Evolutionary conservation across 1,140 invertebrate genomes (phyloP).

Genomic region (Mylabris phalerata): DNA sequence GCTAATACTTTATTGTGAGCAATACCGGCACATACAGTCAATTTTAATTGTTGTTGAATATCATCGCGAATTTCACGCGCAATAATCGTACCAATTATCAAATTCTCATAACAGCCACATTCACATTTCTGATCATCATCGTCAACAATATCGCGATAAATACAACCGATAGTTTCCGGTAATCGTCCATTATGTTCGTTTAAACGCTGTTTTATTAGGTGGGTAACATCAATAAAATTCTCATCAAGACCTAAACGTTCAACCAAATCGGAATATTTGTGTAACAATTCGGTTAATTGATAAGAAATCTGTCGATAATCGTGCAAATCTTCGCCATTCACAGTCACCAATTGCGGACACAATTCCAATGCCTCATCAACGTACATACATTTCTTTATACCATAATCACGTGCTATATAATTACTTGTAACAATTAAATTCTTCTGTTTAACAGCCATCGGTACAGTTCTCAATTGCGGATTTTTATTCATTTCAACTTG

Average conservation of each 20-base stretch:
- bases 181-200: constrained; percentile 34
- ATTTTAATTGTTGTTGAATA: constrained; percentile 56
- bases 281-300: constrained; percentile 59
- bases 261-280: constrained; percentile 59
- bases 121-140: constrained; percentile 50
- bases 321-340: constrained; percentile 69
- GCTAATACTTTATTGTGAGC: constrained; percentile 77
- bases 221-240: constrained; percentile 69
- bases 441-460: constrained; percentile 73
- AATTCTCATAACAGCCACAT: constrained; percentile 61
- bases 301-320: constrained; percentile 64
- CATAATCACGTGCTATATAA: constrained; percentile 63
- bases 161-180: constrained; percentile 30
- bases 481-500: constrained; percentile 71
- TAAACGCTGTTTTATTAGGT: constrained; percentile 52
- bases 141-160: constrained; percentile 50
- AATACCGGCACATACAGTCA: constrained; percentile 75
- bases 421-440: constrained; percentile 74
- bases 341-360: constrained; percentile 60
- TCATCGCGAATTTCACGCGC: constrained; percentile 62
- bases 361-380: constrained; percentile 58
- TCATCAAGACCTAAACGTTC: constrained; percentile 77
- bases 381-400: constrained; percentile 67
- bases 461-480: constrained; percentile 54
- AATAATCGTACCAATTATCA: constrained; percentile 59